Evolutionary conservation across 1,140 invertebrate species (phyloP).

Genomic region (Drosophila sp.): DNA sequence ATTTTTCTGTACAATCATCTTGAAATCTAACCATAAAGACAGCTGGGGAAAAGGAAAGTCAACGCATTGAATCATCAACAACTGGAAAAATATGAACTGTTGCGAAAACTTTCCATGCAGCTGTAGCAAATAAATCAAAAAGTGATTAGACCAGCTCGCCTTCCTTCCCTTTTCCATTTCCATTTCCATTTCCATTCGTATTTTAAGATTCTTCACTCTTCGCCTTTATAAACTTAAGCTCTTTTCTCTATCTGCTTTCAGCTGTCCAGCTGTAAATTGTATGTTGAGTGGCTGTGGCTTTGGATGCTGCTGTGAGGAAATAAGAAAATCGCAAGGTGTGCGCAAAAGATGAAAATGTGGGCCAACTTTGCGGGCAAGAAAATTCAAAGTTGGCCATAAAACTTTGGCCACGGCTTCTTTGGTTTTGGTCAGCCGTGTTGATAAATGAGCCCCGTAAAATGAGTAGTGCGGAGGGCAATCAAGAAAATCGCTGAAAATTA

Average conservation of each 20-base stretch:
- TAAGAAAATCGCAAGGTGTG: constrained; percentile 44
- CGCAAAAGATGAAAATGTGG: constrained; percentile 54
- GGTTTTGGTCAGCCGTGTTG: constrained; percentile 66
- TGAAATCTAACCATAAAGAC: constrained; percentile 8
- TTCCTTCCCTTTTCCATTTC: constrained; percentile 6
- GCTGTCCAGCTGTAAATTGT: constrained; percentile 74
- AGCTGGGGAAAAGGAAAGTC: constrained; percentile 32
- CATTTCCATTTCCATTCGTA: not conserved
- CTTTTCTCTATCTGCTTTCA: constrained; percentile 29
- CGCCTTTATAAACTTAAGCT: not conserved
- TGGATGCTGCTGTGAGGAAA: constrained; percentile 26
- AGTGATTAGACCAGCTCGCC: constrained; percentile 66
- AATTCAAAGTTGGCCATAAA: constrained; percentile 81
- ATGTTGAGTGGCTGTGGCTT: constrained; percentile 68
- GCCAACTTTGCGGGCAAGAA: constrained; percentile 46
- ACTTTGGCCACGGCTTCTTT: constrained; percentile 66
- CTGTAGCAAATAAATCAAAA: constrained; percentile 77
- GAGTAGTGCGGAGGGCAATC: constrained; percentile 62
- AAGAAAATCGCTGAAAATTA: constrained; percentile 79
- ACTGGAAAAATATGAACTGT: constrained; percentile 64
- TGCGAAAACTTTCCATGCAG: constrained; percentile 63
- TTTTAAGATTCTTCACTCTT: not conserved
- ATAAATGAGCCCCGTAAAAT: constrained; percentile 75
- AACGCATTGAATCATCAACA: constrained; percentile 44
- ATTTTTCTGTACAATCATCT: constrained; percentile 11